Conservation (phyloP, 2,113 vertebrate genomes). For the Rhodinocichla rosea region DNA sequence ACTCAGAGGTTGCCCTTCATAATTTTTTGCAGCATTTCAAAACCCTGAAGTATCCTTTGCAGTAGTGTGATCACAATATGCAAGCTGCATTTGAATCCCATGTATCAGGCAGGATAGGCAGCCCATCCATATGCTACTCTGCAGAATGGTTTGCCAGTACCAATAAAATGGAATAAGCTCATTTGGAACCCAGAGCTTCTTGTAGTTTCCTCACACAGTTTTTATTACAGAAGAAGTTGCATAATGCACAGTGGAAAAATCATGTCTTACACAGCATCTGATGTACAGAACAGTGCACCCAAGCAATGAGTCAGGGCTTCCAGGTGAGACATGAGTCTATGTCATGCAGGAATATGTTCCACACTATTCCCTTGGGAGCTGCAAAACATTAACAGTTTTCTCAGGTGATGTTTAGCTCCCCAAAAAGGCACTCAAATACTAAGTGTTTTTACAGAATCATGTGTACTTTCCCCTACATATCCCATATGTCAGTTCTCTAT, state of each 20-base stretch:
- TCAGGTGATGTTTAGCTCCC: background rate
- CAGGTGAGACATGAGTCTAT: background rate
- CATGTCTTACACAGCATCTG: background rate
- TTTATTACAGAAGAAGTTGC: background rate
- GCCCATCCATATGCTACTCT: background rate
- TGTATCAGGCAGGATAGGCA: background rate
- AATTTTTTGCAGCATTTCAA: background rate
- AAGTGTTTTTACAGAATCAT: background rate
- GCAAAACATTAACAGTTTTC: background rate
- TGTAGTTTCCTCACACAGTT: background rate
- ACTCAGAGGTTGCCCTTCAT: background rate
- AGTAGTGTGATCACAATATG: background rate
- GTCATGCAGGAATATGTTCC: background rate
- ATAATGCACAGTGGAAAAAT: background rate
- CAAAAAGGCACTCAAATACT: background rate
- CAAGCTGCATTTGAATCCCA: background rate
- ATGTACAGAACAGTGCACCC: background rate
- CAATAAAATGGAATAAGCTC: background rate
- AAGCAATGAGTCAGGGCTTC: background rate
- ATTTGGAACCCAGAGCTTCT: background rate
- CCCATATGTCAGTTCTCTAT: background rate
- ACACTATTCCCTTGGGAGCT: background rate
- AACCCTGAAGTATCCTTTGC: background rate
- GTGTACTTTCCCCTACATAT: background rate
- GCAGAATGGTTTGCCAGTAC: background rate